Evolutionary conservation across 2,888 invertebrate genomes (phyloP), one percentile per base, ranked within the genome.

Genomic region (Pecten maximus): DNA sequence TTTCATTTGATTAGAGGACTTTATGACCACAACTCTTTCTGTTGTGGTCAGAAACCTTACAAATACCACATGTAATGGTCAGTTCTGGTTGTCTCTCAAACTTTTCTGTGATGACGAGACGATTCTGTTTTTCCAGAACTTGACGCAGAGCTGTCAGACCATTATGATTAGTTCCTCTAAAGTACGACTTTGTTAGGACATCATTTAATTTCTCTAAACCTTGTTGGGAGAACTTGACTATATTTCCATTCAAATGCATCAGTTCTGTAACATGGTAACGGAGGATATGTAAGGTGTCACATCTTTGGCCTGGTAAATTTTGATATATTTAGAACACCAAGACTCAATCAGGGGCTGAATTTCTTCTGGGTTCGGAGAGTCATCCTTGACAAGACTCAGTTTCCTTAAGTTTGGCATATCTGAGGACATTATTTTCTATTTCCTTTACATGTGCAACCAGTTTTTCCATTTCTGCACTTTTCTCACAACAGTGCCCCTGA

Each of bases 201-300:
- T 54, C 54, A 54, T 54, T 54, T n/a, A 54, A 0, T 54, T 54
- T 54, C n/a, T 54, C 54, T 23, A 54, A n/a, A 54, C 54, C 54
- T 54, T 54, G 54, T 54, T 54, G 54, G n/a, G 54, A 54, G n/a
- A 54, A 54, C 54, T 54, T 54, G 54, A 54, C 54, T 23, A 54
- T 54, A 23, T 54, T 54, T 54, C 54, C 54, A n/a, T 54, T 54
- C n/a, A 54, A 54, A 19, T 54, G 54, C n/a, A 54, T 54, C 0
- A 54, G 54, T 54, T 54, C 54, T n/a, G n/a, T n/a, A 54, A 54
- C n/a, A 54, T 54, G 54, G 54, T 54, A 54, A 23, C 54, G 19
- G 23, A 54, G 54, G 54, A 54, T 54, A 54, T 54, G 54, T 54
- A 54, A 54, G 23, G 54, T 2, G 54, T 54, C 23, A 54, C 54